Evolutionary conservation across 2,797 vertebrate genomes (phyloP).

Genomic region (Sphenopsis melanotis): DNA sequence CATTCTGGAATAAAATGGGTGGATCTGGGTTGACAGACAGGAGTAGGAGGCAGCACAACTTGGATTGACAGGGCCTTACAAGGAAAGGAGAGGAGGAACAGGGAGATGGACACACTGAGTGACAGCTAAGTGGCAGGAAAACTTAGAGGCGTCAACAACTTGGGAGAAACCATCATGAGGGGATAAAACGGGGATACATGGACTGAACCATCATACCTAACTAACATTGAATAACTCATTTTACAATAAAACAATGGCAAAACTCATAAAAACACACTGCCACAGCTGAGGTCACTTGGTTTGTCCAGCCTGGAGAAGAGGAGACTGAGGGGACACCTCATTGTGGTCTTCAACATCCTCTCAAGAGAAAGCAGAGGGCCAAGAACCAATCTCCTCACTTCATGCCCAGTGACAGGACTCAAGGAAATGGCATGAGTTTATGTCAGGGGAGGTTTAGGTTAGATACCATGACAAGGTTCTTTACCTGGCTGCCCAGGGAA

Average conservation of each 20-base stretch:
- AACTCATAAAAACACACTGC: no score
- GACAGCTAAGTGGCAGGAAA: neutral
- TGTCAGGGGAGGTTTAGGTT: neutral
- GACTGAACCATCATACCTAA: neutral
- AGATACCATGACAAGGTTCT: neutral
- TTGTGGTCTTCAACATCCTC: neutral
- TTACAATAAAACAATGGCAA: neutral
- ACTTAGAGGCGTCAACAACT: neutral
- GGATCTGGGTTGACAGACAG: neutral
- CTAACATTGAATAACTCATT: neutral
- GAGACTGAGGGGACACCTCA: neutral
- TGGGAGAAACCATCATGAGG: neutral
- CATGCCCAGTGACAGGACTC: accelerated
- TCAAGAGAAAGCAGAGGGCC: neutral
- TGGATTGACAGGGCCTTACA: neutral
- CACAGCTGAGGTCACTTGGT: neutral
- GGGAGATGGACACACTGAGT: neutral
- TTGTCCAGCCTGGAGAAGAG: neutral
- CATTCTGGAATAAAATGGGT: neutral
- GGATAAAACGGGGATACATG: neutral
- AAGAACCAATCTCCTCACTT: accelerated
- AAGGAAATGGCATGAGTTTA: neutral
- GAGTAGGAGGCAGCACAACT: neutral
- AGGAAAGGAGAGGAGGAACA: neutral
- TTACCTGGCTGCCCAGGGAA: neutral